phyloP scores from a whole-genome alignment of 2,888 invertebrate genomes.

The Sarcophaga variegata region DNA sequence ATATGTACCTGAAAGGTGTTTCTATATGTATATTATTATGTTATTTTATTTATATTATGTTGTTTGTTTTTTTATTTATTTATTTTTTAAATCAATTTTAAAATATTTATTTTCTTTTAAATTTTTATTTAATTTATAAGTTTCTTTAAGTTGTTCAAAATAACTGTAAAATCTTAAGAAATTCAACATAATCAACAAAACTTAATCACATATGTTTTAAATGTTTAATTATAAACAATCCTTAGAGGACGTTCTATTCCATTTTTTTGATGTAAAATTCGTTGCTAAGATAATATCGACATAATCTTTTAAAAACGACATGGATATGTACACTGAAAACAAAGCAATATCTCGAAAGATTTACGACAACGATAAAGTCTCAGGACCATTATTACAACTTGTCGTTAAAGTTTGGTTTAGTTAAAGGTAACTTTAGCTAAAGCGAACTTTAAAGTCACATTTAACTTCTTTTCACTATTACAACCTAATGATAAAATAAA shows the following conservation, averaged over 20 bases:
- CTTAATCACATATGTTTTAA: neutral
- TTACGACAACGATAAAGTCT: too few species aligned
- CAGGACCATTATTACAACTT: too few species aligned
- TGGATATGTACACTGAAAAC: too few species aligned
- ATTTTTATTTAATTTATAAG: conserved; percentile 49
- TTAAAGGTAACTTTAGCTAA: too few species aligned
- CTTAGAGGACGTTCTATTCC: conserved; percentile 15
- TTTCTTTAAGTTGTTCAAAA: conserved; percentile 32
- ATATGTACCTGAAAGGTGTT: conserved; percentile 73
- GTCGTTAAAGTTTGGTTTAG: too few species aligned
- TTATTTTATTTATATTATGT: conserved; percentile 26
- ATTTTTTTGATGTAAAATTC: neutral
- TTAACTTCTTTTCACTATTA: too few species aligned
- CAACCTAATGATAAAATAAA: too few species aligned
- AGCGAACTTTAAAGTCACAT: too few species aligned
- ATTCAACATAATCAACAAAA: neutral
- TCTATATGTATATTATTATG: conserved; percentile 49
- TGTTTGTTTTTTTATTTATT: conserved; percentile 38
- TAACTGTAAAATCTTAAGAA: conserved; percentile 4
- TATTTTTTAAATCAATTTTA: conserved; percentile 58
- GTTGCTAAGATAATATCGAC: too few species aligned
- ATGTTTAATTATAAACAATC: conserved; percentile 5
- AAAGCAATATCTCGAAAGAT: too few species aligned
- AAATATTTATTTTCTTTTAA: conserved; percentile 46
- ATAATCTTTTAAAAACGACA: too few species aligned